Evolutionary conservation across 2,888 invertebrate species (phyloP), one percentile per base, ranked within the genome.

Genomic region (Baccha elongata): DNA sequence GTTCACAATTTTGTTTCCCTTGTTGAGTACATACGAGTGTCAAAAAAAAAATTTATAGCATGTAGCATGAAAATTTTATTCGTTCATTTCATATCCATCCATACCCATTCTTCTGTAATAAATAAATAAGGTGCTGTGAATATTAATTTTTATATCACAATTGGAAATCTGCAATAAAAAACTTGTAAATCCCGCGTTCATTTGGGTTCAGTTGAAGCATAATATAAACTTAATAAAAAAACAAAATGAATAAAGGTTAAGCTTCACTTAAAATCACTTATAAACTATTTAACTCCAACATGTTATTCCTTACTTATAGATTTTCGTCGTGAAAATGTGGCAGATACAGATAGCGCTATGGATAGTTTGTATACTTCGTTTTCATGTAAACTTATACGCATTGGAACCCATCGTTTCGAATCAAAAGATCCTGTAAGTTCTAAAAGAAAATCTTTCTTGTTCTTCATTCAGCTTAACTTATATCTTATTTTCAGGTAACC

Each of bases 391-490:
- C 95, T 95, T 17, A 94, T 97, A 69, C 92, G 97, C 85, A 94
- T 98, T 88, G 97, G 98, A 40, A 96, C 96, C 13, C 96, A 96
- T 89, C 94, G 95, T 91, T 95, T 94, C 87, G 92, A 94, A 85
- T 95, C 96, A 23, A 92, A 92, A 78, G 95, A 96, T 88, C 93
- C 94, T 90, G 94, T 97, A 89, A 88, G 92, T 81, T 17, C 3
- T 11, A 15, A n/a, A 7, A n/a, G 7, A 21, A 6, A 6, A n/a
- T n/a, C 1, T 23, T 17, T 7, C 58, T 67, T 71, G 86, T 29
- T 83, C 19, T 37, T 40, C 29, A 15, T 7, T 44, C 35, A 72
- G 55, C 44, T 37, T 86, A n/a, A n/a, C n/a, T n/a, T n/a, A n/a
- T 74, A 53, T 21, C 2, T n/a, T 52, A 86, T 65, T 90, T 91